These are phyloP conservation scores for Hyposoter didymator DNA, from an alignment of 2,888 invertebrate genomes.

Conservation along the genomic window DNA sequence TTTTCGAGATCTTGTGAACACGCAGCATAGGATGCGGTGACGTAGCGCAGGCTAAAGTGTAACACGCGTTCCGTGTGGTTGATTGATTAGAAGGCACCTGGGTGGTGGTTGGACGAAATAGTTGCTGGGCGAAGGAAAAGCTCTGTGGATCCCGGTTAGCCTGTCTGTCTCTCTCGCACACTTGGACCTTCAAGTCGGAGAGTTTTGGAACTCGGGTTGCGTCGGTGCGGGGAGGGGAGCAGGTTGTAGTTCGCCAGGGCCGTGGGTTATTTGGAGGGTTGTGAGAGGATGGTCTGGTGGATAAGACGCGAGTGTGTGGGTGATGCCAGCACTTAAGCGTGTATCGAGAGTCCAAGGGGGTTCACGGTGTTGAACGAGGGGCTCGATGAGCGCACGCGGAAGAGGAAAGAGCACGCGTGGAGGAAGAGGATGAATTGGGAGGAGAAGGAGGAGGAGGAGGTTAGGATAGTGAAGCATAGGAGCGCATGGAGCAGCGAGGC, in stretches of 20 bases:
- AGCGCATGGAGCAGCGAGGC: conserved; percentile 7
- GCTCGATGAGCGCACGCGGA: conserved; percentile 41
- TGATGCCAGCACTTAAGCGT: conserved; percentile 17
- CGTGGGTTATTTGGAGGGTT: conserved; percentile 80
- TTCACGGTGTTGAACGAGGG: conserved; percentile 33
- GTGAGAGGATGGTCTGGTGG: conserved; percentile 63
- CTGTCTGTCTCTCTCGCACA: conserved; percentile 35
- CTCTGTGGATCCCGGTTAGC: conserved; percentile 67
- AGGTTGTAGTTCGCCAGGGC: conserved; percentile 79
- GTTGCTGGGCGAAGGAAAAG: conserved; percentile 68
- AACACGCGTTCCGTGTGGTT: conserved; percentile 79
- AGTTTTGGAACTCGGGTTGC: conserved; percentile 77
- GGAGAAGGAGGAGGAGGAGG: conserved; percentile 71
- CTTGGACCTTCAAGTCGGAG: conserved; percentile 60
- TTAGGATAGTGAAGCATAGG: conserved; percentile 73
- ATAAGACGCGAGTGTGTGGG: conserved; percentile 31
- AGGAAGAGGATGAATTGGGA: conserved; percentile 45
- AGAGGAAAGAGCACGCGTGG: conserved; percentile 27
- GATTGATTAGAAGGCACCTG: conserved; percentile 84
- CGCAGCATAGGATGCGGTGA: background rate
- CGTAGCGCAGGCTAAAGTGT: background rate
- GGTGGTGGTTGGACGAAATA: conserved; percentile 69
- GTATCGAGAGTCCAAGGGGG: conserved; percentile 36
- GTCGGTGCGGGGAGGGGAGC: background rate
- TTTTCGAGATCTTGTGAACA: background rate